Evolutionary conservation across 1,140 invertebrate genomes (phyloP), one percentile per base, ranked within the genome.

Genomic region (Rhyzopertha dominica): DNA sequence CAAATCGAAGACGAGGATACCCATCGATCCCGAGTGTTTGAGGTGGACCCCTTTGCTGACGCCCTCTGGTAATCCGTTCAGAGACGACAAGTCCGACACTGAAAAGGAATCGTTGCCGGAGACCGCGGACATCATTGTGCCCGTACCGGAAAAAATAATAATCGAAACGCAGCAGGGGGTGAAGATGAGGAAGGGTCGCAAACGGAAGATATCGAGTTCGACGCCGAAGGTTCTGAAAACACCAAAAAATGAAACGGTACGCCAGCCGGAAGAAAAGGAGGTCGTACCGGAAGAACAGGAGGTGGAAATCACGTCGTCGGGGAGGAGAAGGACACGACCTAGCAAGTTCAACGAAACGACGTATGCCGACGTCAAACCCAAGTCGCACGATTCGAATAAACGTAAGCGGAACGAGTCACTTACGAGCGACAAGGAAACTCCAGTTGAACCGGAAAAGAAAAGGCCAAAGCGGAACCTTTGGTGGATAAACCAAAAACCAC

Each of bases 41-140:
- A 77, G 90, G 24, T 98, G 94, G 94, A 95, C 89, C 29, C 93
- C 94, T 0, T 65, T 95, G 3, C 70, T 95, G 12, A 81, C 85
- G 14, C 67, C 74, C 1, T 70, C 71, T 1, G 61, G 75, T 1
- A 78, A 76, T 65, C 74, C 75, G 3, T 75, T 77, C 54, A 60
- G 74, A 51, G 62, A 66, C 26, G 61, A 65, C 19, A 59, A 58
- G 51, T 58, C 59, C 1, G 62, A 64, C 14, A 50, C 29, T 0
- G 62, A 65, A 18, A 57, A 51, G 12, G 23, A 35, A 4, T 29
- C 34, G 23, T 22, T 30, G 8, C 13, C 17, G 7, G 57, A 62
- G 43, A 60, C 62, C 1, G 55, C 63, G 2, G 61, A 64, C 42
- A 63, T 65, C 13, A 41, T 66, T 17, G 51, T 62, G 4, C 59